Evolutionary conservation across 2,888 invertebrate species (phyloP), one percentile per base, ranked within the genome.

Genomic region (Drosophila nr. fundita): DNA sequence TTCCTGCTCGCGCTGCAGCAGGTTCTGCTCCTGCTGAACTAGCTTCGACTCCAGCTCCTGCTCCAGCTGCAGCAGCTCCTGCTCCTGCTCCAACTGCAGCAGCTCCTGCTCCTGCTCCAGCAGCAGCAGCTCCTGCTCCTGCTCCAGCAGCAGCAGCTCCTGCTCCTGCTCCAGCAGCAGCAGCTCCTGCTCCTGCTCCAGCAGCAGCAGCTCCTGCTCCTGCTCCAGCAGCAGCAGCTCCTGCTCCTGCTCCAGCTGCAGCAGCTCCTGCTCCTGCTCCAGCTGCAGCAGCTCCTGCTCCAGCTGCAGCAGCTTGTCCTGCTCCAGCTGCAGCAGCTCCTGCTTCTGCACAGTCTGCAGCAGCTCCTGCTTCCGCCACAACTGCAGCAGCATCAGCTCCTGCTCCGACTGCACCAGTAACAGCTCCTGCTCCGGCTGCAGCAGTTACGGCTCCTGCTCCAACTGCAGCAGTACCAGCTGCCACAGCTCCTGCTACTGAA

Each of bases 381-480:
- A 24, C 50, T 30, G 2, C 6, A n/a, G 42, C 18, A 27, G 29
- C n/a, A 7, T 18, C 24, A 27, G 6, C 7, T n/a, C 0, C 8
- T 30, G 15, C 27, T 8, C 13, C 40, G 1, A 38, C 15, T 27
- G n/a, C 27, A 10, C 11, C n/a, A 11, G 40, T 27, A 1, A 1
- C 15, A 27, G 60, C 68, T 11, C 73, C 74, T 38, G 53, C 48
- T 2, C 42, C 59, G 1, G 36, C 36, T 38, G 38, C 53, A 0
- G 53, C 40, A 10, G 60, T 21, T 18, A 4, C 27, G 7, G 48
- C 34, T 8, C 7, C 53, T 6, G 21, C 54, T 34, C 42, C 36
- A 7, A n/a, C 27, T 36, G 10, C 29, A 18, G 42, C 32, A 32
- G 32, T 11, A 5, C 11, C 32, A 32, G 42, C 63, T n/a, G 21